Evolutionary conservation across 1,140 invertebrate genomes (phyloP), one percentile per base, ranked within the genome.

Genomic region (Brachionus asplanchnoidis): DNA sequence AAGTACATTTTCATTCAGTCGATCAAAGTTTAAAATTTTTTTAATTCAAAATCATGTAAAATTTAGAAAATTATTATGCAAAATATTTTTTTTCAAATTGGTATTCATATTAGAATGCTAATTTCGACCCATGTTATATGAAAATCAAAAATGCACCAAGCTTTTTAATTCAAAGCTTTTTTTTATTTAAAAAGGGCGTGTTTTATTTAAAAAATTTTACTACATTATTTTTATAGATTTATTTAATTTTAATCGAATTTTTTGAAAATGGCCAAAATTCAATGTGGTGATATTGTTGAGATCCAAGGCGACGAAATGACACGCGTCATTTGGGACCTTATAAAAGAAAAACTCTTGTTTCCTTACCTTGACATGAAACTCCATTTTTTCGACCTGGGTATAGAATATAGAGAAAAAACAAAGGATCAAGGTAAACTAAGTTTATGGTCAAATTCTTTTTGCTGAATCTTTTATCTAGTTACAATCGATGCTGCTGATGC

Each of bases 251-350:
- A 60, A 60, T 7, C 53, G 53, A 20, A 20, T 68, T 68, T 32
- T 66, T 36, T 32, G 26, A 82, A 65, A 82, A 82, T 70, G 73
- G 23, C 12, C 23, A 86, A 68, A 78, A 86, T 86, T 85, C 40
- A 68, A 46, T 50, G 82, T 50, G 70, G 82, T 32, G 73, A 77
- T 85, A 32, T 86, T 83, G 96, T 97, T 65, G 97, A 99, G 88
- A 93, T 98, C 87, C 93, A 98, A 78, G 97, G 97, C 23, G 97
- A 99, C 93, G 97, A 99, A 91, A 99, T 99, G 97, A 99, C 97
- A 14, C 92, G 97, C 86, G 96, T 99, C 86, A 98, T 99, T 86
- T 99, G 97, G 97, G 95, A 97, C 88, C 92, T 95, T 12, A 99
- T 99, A 85, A 99, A 99, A 90, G 92, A 98, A 84, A 98, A 97